These are phyloP conservation scores for Nineta flava DNA, from an alignment of 2,888 invertebrate species.

Conservation along the genomic window DNA sequence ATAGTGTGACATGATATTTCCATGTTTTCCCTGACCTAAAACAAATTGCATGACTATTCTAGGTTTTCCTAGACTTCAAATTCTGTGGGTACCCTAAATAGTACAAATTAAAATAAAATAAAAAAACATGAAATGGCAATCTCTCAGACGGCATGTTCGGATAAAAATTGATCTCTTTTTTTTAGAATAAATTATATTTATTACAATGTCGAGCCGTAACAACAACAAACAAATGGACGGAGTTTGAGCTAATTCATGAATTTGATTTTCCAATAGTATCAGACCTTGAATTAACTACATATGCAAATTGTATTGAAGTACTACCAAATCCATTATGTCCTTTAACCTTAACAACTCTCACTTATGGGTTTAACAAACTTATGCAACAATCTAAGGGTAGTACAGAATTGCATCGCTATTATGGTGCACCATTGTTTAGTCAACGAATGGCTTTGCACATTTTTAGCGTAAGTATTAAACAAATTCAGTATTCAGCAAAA, in stretches of 20 bases:
- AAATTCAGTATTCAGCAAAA: no score
- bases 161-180: constrained; percentile 7
- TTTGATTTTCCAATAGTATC: constrained; percentile 50
- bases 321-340: constrained; percentile 27
- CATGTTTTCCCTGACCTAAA: no score
- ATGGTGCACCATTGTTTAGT: background rate
- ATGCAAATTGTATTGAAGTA: constrained; percentile 60
- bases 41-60: no score
- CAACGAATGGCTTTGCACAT: background rate
- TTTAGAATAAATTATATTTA: constrained; percentile 38
- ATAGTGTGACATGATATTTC: no score
- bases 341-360: constrained; percentile 21
- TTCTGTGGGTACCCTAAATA: no score
- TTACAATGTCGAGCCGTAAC: constrained; percentile 68
- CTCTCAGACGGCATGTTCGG: no score
- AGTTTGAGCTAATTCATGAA: constrained; percentile 66
- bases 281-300: constrained; percentile 47
- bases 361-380: no score
- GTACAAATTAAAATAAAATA: no score
- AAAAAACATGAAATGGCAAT: no score
- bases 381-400: no score
- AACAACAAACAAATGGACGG: constrained; percentile 52
- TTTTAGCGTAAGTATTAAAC: no score
- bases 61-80: no score
- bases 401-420: background rate